Evolutionary conservation across 2,888 invertebrate species (phyloP), one percentile per base, ranked within the genome.

Genomic region (Chaetogeoica ovagalla): DNA sequence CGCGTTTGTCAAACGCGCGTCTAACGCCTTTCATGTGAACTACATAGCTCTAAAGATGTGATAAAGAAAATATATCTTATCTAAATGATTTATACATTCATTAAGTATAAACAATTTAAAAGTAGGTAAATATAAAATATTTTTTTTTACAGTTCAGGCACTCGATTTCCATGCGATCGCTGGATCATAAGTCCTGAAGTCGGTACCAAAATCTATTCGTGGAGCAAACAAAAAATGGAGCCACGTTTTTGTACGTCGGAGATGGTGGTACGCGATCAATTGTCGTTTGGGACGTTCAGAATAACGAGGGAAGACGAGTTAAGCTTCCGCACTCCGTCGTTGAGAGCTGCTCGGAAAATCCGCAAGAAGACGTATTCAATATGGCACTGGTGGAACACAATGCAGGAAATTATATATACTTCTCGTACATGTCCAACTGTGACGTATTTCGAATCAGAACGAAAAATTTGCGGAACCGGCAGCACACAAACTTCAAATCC

Each of bases 181-280:
- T 59, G 2, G 0, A 21, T 9, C 1, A 0, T 21, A 7, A n/a
- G 15, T 21, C n/a, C 15, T 0, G 11, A 9, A 59, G 59, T 11
- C 59, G 21, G 9, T 21, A 21, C 9, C 59, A 59, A 21, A 21
- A n/a, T n/a, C 21, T 59, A 9, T 1, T 72, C 7, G 73, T 73
- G 19, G 73, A 73, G 62, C 43, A 11, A 11, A 43, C n/a, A 73
- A 73, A 73, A 6, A 4, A 11, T 4, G 6, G 21, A 2, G 30
- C 23, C 3, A 48, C 62, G 1, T 48, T 73, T 13, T 21, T 72
- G 37, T 73, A 63, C 63, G 48, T 73, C 2, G 63, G 63, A 0
- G 73, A 73, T 30, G 52, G 73, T 0, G 63, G 63, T 4, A 73
- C 73, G 23, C 62, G 62, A 11, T 73, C 73, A 5, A 73, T 73